phyloP scores from a whole-genome alignment of 2,888 invertebrate genomes.

The Rotaria magnacalcarata region DNA sequence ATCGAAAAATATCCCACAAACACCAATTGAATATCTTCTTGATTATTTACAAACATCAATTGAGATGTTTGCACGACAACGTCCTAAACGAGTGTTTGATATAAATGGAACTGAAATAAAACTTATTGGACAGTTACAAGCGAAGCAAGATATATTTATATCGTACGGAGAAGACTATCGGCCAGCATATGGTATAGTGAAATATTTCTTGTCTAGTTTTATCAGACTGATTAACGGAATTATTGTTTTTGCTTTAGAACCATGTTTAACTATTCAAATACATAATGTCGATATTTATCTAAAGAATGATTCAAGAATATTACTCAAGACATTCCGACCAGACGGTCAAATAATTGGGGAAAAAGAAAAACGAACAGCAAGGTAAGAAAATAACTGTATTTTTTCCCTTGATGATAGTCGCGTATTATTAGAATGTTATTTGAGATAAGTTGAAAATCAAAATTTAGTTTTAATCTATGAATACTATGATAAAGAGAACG shows the following conservation, averaged over 20 bases:
- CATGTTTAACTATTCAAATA: conserved; percentile 2
- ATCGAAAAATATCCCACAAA: neutral
- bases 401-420: neutral
- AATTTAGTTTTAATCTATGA: no score
- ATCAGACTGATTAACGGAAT: neutral
- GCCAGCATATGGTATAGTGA: neutral
- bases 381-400: neutral
- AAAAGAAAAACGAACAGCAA: neutral
- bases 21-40: conserved; percentile 11
- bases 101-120: neutral
- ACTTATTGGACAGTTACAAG: neutral
- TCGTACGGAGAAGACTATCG: conserved; percentile 31
- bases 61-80: neutral
- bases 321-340: neutral
- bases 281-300: neutral
- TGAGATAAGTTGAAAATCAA: no score
- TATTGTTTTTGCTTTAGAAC: neutral
- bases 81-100: conserved; percentile 24
- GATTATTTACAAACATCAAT: conserved; percentile 6
- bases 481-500: no score
- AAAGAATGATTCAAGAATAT: neutral
- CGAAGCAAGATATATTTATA: neutral
- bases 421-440: no score
- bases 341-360: neutral
- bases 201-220: neutral